Conservation (phyloP, 2,113 vertebrate genomes). For the Oreochromis tanganicae region DNA sequence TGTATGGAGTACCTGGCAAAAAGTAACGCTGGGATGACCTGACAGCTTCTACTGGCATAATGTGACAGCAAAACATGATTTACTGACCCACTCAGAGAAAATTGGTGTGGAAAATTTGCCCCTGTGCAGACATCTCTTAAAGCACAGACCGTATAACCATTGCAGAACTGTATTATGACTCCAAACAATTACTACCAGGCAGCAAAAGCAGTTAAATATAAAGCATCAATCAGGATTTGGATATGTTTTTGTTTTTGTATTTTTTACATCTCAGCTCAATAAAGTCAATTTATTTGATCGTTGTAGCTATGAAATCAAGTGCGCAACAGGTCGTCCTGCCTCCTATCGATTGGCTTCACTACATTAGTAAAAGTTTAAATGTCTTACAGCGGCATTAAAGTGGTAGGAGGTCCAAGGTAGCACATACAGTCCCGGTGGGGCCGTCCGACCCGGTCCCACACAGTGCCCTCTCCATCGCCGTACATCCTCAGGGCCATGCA, state of each 20-base stretch:
- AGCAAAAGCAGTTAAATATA: background rate
- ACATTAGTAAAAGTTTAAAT: conserved; percentile 25
- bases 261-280: background rate
- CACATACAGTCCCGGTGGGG: conserved; percentile 75
- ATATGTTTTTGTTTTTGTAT: background rate
- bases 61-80: background rate
- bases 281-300: background rate
- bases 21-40: background rate
- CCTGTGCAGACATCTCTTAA: background rate
- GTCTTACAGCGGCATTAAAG: conserved; percentile 75
- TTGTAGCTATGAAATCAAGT: background rate
- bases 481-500: conserved; percentile 64
- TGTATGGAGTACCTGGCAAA: background rate
- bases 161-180: background rate
- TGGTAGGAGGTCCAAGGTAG: conserved; percentile 74
- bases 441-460: conserved; percentile 72
- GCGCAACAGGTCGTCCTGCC: conserved; percentile 28
- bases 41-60: background rate
- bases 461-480: conserved; percentile 64
- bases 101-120: background rate
- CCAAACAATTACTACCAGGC: background rate
- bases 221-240: background rate
- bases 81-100: background rate
- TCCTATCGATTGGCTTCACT: background rate
- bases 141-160: background rate